phyloP scores from a whole-genome alignment of 2,888 invertebrate species.

The Campopleginae sp. region DNA sequence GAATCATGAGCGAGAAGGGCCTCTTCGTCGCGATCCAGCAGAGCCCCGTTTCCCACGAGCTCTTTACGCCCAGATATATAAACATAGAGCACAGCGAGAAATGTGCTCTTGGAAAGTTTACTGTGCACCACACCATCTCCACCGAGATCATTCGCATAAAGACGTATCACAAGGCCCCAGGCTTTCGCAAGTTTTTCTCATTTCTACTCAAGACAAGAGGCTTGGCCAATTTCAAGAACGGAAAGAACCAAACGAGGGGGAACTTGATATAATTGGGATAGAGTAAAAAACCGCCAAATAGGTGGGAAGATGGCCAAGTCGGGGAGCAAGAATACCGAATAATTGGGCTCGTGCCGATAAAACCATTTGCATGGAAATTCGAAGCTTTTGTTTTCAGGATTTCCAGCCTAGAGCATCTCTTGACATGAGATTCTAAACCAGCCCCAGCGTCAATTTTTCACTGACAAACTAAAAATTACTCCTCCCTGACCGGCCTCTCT shows the following conservation, averaged over 20 bases:
- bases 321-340: constrained; percentile 3
- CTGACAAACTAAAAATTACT: neutral
- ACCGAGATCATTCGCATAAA: neutral
- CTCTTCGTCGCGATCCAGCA: constrained; percentile 40
- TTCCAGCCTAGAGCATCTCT: neutral
- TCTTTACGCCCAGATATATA: neutral
- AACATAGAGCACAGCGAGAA: neutral
- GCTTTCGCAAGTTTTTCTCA: constrained; percentile 27
- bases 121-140: neutral
- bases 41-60: neutral
- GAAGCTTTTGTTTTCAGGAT: neutral
- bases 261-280: constrained; percentile 21
- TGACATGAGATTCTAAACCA: neutral
- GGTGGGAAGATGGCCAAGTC: neutral
- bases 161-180: constrained; percentile 10
- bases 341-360: neutral
- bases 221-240: constrained; percentile 2
- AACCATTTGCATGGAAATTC: neutral
- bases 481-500: neutral
- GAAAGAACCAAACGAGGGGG: constrained; percentile 12
- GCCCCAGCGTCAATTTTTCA: neutral
- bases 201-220: constrained; percentile 7
- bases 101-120: constrained; percentile 18
- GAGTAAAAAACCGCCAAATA: neutral
- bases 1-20: constrained; percentile 55